Percentiles rank a stretch among this genome's conserved stretches.
These are phyloP conservation scores for Acanthiza pusilla DNA, from an alignment of 2,797 vertebrate species.

Conservation along the genomic window DNA sequence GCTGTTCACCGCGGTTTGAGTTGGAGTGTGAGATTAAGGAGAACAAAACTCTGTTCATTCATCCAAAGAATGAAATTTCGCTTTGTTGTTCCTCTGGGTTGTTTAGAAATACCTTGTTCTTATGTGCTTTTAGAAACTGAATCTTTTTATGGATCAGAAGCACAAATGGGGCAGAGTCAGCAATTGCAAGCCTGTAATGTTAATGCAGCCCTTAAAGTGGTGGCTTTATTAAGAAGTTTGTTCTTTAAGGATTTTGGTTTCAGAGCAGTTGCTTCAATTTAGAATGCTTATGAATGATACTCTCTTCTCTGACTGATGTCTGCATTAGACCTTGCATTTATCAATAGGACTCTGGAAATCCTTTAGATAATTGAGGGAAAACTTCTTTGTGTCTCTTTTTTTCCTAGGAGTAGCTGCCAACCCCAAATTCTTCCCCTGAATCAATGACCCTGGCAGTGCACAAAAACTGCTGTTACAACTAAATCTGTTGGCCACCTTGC, in stretches of 20 bases:
- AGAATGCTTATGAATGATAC: background rate
- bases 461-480: background rate
- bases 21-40: too few relatives aligned
- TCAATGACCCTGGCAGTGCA: background rate
- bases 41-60: background rate
- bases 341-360: background rate
- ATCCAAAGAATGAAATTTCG: fast-evolving
- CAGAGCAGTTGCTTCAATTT: background rate
- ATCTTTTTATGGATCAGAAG: background rate
- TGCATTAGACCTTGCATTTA: background rate
- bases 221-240: background rate
- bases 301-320: background rate
- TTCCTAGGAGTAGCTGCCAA: background rate
- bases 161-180: background rate
- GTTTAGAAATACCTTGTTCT: background rate
- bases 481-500: background rate
- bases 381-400: background rate
- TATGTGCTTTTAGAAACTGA: background rate
- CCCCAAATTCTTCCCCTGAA: background rate
- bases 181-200: background rate
- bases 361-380: background rate
- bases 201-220: background rate
- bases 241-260: background rate
- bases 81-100: background rate
- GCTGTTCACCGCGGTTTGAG: fast-evolving